These are phyloP conservation scores for Zaprionus kolodkinae DNA, from an alignment of 1,140 invertebrate genomes.

Conservation along the genomic window DNA sequence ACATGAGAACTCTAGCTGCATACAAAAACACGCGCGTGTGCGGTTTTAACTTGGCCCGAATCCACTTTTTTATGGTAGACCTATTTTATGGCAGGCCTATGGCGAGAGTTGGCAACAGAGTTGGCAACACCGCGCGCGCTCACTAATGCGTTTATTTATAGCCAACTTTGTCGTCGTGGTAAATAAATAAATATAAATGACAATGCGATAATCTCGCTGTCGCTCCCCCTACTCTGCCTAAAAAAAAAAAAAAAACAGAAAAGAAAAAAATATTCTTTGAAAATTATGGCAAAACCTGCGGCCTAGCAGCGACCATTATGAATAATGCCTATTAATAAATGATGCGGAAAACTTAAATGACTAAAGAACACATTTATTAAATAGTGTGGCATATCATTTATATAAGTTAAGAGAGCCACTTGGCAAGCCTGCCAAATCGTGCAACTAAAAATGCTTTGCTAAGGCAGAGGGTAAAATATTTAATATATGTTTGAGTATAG, in stretches of 20 bases:
- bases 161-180: neutral
- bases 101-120: neutral
- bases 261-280: conserved; percentile 20
- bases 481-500: no score
- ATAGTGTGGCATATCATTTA: neutral
- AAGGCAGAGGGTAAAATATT: no score
- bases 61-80: conserved; percentile 54
- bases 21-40: neutral
- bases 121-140: conserved; percentile 25
- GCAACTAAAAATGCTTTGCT: no score
- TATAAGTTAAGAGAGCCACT: neutral
- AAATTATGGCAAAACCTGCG: conserved; percentile 42
- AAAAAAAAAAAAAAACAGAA: neutral
- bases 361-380: neutral
- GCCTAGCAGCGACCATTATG: conserved; percentile 50
- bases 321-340: conserved; percentile 60
- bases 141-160: conserved; percentile 39
- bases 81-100: conserved; percentile 8
- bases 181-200: conserved; percentile 34
- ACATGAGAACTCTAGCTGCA: neutral
- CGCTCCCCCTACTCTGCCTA: neutral
- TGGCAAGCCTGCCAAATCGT: neutral
- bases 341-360: conserved; percentile 3
- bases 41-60: conserved; percentile 20
- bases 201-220: conserved; percentile 67